Conservation (phyloP, 2,888 invertebrate species). For the Stenodera caucasica region DNA sequence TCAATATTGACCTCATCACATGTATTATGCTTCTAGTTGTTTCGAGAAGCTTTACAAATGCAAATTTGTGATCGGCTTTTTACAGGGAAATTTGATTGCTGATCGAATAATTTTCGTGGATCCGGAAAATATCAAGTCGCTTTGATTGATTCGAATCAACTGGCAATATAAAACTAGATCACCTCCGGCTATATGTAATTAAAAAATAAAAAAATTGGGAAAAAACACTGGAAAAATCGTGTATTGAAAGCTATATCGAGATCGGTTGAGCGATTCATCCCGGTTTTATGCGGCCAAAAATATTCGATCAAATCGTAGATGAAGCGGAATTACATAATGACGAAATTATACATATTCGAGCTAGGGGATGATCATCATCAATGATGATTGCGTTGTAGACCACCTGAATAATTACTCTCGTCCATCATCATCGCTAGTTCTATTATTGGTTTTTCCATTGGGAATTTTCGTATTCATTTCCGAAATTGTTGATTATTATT, state of each 20-base stretch:
- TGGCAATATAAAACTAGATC: not conserved
- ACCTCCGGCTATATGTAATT: not conserved
- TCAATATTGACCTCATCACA: constrained; percentile 5
- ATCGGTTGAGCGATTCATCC: not conserved
- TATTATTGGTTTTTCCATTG: not conserved
- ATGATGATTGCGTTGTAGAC: too few species aligned
- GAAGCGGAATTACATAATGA: not conserved
- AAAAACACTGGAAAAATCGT: not conserved
- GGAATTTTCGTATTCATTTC: not conserved
- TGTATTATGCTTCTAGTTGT: constrained; percentile 4
- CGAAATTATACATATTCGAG: not conserved
- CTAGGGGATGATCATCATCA: not conserved
- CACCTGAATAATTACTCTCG: not conserved
- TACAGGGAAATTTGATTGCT: too few species aligned
- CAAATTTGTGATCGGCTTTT: not conserved
- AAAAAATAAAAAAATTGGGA: not conserved
- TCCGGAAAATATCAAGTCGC: not conserved
- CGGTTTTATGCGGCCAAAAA: not conserved
- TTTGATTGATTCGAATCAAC: not conserved
- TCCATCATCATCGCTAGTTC: not conserved
- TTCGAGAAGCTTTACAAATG: not conserved
- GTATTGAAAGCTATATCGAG: not conserved
- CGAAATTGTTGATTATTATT: not conserved
- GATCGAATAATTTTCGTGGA: too few species aligned
- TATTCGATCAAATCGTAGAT: not conserved